Evolutionary conservation across 1,140 invertebrate species (phyloP).

Genomic region (Apis florea): DNA sequence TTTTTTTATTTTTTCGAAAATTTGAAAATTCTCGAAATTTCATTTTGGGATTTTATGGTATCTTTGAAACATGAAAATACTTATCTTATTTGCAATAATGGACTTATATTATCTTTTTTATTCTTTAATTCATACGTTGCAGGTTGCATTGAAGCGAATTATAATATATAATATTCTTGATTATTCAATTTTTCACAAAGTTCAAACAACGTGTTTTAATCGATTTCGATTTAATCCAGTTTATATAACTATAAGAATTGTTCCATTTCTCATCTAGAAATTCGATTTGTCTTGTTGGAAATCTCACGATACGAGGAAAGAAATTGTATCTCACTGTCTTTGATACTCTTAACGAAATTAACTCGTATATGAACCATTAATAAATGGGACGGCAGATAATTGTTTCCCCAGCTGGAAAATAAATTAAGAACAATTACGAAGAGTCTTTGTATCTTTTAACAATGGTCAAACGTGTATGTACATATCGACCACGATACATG

Average conservation of each 20-base stretch:
- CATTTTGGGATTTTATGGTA: too few species aligned
- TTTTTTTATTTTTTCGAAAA: too few species aligned
- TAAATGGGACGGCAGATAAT: constrained; percentile 10
- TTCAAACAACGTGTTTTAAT: too few species aligned
- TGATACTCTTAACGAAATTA: constrained; percentile 18
- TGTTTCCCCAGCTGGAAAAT: constrained; percentile 3
- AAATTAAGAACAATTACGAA: constrained; percentile 12
- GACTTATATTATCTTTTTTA: too few species aligned
- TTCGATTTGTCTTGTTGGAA: background rate
- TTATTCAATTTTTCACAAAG: too few species aligned
- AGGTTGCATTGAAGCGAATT: too few species aligned
- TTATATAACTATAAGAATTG: background rate
- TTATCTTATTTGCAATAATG: too few species aligned
- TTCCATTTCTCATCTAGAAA: background rate
- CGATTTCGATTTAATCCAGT: background rate
- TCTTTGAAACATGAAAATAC: too few species aligned
- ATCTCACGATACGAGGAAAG: background rate
- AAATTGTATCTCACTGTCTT: constrained; percentile 3
- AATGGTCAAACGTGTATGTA: background rate
- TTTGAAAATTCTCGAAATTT: too few species aligned
- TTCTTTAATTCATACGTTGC: too few species aligned
- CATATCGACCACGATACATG: background rate
- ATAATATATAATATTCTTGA: too few species aligned
- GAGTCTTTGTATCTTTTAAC: background rate
- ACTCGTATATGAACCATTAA: constrained; percentile 3